These are phyloP conservation scores for Caiman crocodilus DNA, from an alignment of 2,797 vertebrate species.

Conservation along the genomic window DNA sequence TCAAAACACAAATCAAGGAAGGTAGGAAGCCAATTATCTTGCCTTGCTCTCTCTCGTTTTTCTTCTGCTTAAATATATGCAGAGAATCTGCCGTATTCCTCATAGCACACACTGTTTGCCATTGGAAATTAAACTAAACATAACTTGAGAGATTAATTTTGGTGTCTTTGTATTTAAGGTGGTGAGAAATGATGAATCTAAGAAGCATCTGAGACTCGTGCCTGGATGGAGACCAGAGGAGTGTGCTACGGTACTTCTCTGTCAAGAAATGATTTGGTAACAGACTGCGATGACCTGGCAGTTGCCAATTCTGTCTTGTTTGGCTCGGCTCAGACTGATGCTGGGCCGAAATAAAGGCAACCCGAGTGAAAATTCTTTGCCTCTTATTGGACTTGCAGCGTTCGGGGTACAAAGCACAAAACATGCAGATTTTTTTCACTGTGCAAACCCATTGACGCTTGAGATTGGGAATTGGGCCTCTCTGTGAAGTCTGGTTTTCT, in stretches of 20 bases:
- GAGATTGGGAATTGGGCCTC: accelerated
- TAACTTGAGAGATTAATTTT: neutral
- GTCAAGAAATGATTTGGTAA: neutral
- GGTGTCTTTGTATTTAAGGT: neutral
- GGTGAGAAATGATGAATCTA: neutral
- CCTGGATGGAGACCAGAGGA: neutral
- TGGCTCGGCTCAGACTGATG: neutral
- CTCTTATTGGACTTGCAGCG: no score
- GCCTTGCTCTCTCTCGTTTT: neutral
- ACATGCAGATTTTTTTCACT: neutral
- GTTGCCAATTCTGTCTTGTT: neutral
- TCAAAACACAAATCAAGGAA: neutral
- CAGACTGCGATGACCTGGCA: neutral
- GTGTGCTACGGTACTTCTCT: neutral
- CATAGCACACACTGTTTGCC: neutral
- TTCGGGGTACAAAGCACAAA: neutral
- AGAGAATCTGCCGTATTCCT: neutral
- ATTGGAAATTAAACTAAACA: neutral
- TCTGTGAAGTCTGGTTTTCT: neutral
- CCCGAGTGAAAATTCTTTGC: neutral
- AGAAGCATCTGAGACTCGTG: neutral
- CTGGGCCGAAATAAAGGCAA: neutral
- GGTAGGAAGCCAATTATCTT: neutral
- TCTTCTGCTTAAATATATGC: neutral
- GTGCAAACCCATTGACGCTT: accelerated